phyloP scores from a whole-genome alignment of 1,140 invertebrate species.

The Bombus terrestris region DNA sequence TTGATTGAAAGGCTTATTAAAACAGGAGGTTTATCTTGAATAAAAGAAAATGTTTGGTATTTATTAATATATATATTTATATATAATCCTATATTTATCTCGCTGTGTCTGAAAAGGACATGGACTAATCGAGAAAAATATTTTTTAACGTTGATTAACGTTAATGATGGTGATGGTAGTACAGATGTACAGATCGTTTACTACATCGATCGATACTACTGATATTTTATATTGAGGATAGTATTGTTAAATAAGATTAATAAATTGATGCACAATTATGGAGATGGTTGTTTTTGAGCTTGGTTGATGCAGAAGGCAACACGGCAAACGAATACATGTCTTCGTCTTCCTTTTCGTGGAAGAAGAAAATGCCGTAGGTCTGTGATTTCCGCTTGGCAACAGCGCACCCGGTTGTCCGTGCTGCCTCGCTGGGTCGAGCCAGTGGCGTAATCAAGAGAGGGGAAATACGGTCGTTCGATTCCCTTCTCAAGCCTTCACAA shows the following conservation, averaged over 20 bases:
- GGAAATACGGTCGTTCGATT: constrained; percentile 33
- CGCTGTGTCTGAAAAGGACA: not conserved
- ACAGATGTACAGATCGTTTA: no score
- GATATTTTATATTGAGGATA: not conserved
- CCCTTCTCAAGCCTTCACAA: constrained; percentile 41
- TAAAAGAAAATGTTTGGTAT: not conserved
- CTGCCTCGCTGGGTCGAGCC: constrained; percentile 62
- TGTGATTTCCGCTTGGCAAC: constrained; percentile 75
- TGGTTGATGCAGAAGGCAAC: constrained; percentile 28
- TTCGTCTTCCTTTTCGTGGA: constrained; percentile 47
- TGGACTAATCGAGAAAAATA: not conserved
- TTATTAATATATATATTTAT: no score
- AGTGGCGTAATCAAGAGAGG: constrained; percentile 63
- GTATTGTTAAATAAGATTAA: not conserved
- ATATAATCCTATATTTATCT: no score
- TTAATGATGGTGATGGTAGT: not conserved
- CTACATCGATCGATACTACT: no score
- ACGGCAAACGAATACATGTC: constrained; percentile 41
- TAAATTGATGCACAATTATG: not conserved
- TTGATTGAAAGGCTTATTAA: not conserved
- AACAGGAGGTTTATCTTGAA: not conserved
- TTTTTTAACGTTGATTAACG: not conserved
- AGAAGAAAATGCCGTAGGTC: constrained; percentile 67
- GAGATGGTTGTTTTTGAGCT: not conserved
- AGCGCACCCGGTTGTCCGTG: constrained; percentile 66